Evolutionary conservation across 2,797 vertebrate genomes (phyloP).

Genomic region (Falco cherrug): DNA sequence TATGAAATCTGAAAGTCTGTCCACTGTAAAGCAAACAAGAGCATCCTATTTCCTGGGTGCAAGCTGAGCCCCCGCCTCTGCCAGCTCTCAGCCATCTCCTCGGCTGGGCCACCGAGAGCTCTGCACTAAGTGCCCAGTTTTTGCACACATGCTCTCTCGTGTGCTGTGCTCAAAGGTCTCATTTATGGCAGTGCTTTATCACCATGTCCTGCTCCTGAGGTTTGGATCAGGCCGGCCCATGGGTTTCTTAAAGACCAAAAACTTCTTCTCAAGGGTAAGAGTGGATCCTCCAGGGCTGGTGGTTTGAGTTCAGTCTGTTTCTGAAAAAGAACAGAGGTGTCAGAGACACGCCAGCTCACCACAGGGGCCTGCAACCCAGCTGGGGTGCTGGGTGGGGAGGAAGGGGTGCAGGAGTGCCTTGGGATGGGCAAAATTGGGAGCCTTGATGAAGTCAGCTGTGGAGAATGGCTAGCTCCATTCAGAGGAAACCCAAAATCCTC

Average conservation of each 20-base stretch:
- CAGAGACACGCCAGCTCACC: not conserved
- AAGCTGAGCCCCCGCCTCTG: not conserved
- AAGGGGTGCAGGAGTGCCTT: not conserved
- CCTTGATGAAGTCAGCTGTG: not conserved
- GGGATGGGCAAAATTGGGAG: not conserved
- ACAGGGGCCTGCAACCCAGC: not conserved
- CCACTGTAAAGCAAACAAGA: conserved; percentile 72
- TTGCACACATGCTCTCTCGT: not conserved
- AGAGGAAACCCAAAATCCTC: not conserved
- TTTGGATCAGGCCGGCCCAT: conserved; percentile 11
- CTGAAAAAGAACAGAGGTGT: conserved; percentile 71
- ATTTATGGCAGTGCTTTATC: conserved; percentile 19
- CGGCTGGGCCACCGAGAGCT: not conserved
- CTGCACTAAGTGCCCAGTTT: conserved; percentile 4
- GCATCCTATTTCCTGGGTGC: conserved; percentile 40
- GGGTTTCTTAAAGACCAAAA: conserved; percentile 21
- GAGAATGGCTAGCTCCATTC: not conserved
- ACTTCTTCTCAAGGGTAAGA: conserved; percentile 57
- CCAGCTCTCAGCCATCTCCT: conserved; percentile 2
- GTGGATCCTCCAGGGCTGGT: conserved; percentile 52
- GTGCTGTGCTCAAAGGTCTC: conserved; percentile 52
- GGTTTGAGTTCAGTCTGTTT: conserved; percentile 73
- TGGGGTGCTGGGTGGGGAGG: not conserved
- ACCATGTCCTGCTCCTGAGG: conserved; percentile 44
- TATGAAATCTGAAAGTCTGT: conserved; percentile 72